These are phyloP conservation scores for Sander lucioperca DNA, from an alignment of 2,113 vertebrate species.

Conservation along the genomic window DNA sequence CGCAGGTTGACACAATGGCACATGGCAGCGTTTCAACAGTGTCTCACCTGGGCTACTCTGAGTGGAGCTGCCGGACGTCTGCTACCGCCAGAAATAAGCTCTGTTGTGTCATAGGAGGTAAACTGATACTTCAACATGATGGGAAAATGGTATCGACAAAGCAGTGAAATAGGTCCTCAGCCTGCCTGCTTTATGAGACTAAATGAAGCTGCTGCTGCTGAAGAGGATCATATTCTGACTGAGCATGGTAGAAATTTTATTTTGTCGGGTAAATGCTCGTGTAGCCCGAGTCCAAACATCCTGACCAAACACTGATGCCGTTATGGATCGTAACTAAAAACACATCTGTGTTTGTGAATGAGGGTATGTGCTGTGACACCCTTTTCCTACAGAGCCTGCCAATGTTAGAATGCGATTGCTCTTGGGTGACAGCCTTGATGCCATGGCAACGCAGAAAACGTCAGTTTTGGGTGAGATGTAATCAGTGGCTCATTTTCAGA, in stretches of 20 bases:
- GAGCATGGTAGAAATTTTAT: slow-evolving; percentile 52
- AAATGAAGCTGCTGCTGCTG: slow-evolving; percentile 64
- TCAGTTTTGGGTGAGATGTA: slow-evolving; percentile 69
- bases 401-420: slow-evolving; percentile 71
- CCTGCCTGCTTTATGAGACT: slow-evolving; percentile 53
- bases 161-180: slow-evolving; percentile 60
- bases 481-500: slow-evolving; percentile 72
- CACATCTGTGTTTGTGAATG: slow-evolving; percentile 69
- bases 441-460: slow-evolving; percentile 81
- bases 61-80: slow-evolving; percentile 27
- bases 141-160: slow-evolving; percentile 62
- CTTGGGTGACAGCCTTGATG: slow-evolving; percentile 78
- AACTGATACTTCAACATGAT: slow-evolving; percentile 61
- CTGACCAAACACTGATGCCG: slow-evolving; percentile 59
- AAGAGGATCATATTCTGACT: slow-evolving; percentile 68
- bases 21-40: slow-evolving; percentile 17
- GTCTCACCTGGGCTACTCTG: slow-evolving; percentile 46
- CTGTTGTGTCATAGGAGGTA: slow-evolving; percentile 56
- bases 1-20: slow-evolving; percentile 27
- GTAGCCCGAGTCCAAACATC: slow-evolving; percentile 57
- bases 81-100: slow-evolving; percentile 54
- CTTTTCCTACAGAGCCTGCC: slow-evolving; percentile 63
- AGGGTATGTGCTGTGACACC: slow-evolving; percentile 61
- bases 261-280: slow-evolving; percentile 57
- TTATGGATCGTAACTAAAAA: slow-evolving; percentile 15